phyloP scores from a whole-genome alignment of 2,888 invertebrate genomes.

The Pyrrhia umbra region DNA sequence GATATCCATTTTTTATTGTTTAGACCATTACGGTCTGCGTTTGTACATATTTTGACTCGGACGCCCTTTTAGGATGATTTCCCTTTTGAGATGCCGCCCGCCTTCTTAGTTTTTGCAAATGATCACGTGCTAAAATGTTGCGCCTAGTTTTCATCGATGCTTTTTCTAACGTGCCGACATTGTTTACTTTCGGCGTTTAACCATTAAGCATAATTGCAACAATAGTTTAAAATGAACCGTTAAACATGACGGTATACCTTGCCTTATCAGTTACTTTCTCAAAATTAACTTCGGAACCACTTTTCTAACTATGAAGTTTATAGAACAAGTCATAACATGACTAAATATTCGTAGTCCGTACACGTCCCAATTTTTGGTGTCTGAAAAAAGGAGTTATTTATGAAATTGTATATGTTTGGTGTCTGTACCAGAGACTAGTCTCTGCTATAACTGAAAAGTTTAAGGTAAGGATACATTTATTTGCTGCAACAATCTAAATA shows the following conservation, averaged over 20 bases:
- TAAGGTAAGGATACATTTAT: background rate
- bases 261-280: constrained; percentile 6
- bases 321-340: background rate
- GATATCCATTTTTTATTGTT: constrained; percentile 88
- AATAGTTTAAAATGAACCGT: constrained; percentile 55
- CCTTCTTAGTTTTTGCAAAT: constrained; percentile 76
- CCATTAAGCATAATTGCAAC: constrained; percentile 42
- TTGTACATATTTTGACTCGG: constrained; percentile 89
- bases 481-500: too few relatives aligned
- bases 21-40: constrained; percentile 82
- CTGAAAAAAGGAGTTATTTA: too few relatives aligned
- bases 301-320: background rate
- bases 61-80: constrained; percentile 70
- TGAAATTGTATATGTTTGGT: too few relatives aligned
- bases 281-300: background rate
- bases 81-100: constrained; percentile 81
- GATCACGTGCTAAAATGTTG: constrained; percentile 78
- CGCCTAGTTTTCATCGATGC: constrained; percentile 47
- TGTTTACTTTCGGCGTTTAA: constrained; percentile 44
- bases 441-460: background rate
- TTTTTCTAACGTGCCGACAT: constrained; percentile 30
- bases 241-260: constrained; percentile 43
- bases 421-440: too few relatives aligned
- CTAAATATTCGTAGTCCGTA: too few relatives aligned
- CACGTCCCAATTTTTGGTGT: too few relatives aligned